Conservation (phyloP, 2,113 vertebrate genomes). For the Melanerpes formicivorus region DNA sequence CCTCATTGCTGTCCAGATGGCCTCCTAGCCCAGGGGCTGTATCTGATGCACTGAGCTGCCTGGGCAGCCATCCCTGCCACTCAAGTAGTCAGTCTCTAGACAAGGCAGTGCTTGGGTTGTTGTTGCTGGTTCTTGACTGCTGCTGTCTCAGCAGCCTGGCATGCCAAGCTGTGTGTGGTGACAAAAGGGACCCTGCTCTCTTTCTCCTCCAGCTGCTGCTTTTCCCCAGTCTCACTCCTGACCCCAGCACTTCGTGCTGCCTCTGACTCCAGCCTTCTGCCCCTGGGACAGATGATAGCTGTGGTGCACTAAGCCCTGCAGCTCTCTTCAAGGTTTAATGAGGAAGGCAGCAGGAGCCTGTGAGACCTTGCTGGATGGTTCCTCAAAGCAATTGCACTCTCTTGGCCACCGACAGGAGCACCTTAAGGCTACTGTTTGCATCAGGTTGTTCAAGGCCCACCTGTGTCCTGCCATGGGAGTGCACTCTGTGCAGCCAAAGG, state of each 20-base stretch:
- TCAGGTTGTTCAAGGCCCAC: conserved; percentile 41
- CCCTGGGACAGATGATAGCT: conserved; percentile 1
- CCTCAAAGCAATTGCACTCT: conserved; percentile 50
- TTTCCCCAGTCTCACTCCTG: neutral
- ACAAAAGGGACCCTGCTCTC: neutral
- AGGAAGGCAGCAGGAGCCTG: conserved; percentile 29
- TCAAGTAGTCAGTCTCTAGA: neutral
- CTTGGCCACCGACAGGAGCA: conserved; percentile 38
- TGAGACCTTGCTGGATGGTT: conserved; percentile 41
- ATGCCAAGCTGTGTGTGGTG: neutral
- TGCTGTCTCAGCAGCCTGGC: neutral
- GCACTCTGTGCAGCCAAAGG: neutral
- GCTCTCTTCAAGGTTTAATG: conserved; percentile 52
- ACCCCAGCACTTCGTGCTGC: conserved; percentile 27
- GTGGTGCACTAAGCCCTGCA: conserved; percentile 11
- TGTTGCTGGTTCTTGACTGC: neutral
- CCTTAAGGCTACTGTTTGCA: conserved; percentile 54
- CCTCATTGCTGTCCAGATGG: neutral
- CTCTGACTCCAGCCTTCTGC: conserved; percentile 33
- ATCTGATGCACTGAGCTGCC: neutral
- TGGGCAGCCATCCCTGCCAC: neutral
- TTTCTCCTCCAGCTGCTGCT: neutral
- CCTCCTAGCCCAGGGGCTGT: neutral
- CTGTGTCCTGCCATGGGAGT: conserved; percentile 43
- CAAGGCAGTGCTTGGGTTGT: neutral